These are phyloP conservation scores for Laupala kohalensis DNA, from an alignment of 1,140 invertebrate genomes.

Conservation along the genomic window DNA sequence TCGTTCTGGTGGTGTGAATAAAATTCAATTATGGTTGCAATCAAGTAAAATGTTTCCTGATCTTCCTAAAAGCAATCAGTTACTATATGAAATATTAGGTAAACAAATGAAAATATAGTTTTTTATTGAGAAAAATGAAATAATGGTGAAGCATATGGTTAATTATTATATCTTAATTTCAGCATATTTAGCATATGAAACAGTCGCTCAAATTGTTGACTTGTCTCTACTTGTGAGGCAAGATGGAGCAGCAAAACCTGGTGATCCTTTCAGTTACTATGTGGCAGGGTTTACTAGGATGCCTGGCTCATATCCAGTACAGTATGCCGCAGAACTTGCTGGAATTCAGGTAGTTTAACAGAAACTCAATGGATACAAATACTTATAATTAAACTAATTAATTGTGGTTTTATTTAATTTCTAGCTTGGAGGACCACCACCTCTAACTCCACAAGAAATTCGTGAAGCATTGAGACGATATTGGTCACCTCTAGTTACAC, in stretches of 20 bases:
- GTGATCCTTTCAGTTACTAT: constrained; percentile 18
- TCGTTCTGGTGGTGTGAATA: background rate
- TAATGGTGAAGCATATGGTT: too few species aligned
- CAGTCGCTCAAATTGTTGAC: constrained; percentile 51
- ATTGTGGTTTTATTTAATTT: too few species aligned
- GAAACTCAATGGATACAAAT: background rate
- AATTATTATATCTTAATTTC: background rate
- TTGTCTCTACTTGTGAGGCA: constrained; percentile 45
- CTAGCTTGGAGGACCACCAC: constrained; percentile 9
- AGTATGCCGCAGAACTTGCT: background rate
- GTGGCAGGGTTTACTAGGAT: background rate
- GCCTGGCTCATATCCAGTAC: background rate
- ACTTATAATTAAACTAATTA: background rate
- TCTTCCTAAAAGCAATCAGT: background rate
- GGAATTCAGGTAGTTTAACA: background rate
- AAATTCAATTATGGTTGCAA: background rate
- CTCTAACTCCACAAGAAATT: constrained; percentile 40
- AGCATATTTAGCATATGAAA: constrained; percentile 52
- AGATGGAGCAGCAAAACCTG: constrained; percentile 25
- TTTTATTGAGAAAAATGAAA: background rate
- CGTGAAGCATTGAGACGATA: constrained; percentile 40
- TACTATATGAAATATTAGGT: background rate
- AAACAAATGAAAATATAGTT: background rate
- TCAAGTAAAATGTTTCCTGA: background rate
- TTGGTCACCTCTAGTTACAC: constrained; percentile 25